Conservation (phyloP, 2,113 vertebrate species). For the Lepidiolamprologus cunningtoni region DNA sequence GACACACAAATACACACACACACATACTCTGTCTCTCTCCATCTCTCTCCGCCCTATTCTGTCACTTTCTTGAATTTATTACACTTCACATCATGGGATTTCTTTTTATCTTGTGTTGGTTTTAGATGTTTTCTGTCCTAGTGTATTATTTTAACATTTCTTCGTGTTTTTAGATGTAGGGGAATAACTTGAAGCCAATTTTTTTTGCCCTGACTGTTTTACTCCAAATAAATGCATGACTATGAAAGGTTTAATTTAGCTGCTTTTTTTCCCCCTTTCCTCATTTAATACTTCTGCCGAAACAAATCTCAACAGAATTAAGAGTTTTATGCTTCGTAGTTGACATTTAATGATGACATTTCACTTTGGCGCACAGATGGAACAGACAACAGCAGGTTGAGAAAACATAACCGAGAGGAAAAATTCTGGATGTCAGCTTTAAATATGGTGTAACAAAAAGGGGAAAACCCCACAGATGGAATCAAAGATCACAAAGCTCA, state of each 20-base stretch:
- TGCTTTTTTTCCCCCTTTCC: fast-evolving
- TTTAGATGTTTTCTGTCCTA: not conserved
- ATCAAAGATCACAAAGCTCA: conserved; percentile 43
- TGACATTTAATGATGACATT: not conserved
- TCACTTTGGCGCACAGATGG: not conserved
- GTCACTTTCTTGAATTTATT: conserved; percentile 4
- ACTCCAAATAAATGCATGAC: not conserved
- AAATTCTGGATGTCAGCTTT: conserved; percentile 25
- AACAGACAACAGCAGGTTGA: not conserved
- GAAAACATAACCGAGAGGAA: not conserved
- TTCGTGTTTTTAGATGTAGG: not conserved
- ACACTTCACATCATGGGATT: not conserved
- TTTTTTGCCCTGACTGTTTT: not conserved
- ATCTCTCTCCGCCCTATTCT: not conserved
- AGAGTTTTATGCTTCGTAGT: not conserved
- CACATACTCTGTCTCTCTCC: not conserved
- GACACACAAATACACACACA: not conserved
- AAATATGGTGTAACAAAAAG: conserved; percentile 28
- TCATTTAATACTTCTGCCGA: not conserved
- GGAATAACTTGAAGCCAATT: not conserved
- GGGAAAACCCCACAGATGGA: conserved; percentile 32
- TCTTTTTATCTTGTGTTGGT: not conserved
- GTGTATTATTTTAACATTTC: not conserved
- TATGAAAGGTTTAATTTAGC: not conserved
- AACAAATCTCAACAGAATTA: not conserved